Evolutionary conservation across 2,797 vertebrate species (phyloP).

Genomic region (Lepilemur ruficaudatus): DNA sequence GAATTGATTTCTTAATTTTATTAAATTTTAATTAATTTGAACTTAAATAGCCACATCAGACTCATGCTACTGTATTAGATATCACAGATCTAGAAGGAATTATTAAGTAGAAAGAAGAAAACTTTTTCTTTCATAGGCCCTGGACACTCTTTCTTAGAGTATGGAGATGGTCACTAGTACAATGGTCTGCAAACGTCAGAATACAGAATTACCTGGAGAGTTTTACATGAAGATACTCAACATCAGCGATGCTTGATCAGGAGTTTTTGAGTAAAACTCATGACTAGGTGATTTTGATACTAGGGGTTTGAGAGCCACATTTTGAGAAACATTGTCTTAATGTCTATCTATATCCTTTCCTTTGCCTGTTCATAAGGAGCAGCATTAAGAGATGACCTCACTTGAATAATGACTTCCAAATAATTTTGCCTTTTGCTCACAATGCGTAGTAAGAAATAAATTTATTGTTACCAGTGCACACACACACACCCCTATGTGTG

Average conservation of each 20-base stretch:
- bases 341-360: neutral
- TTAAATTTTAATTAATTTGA: slow-evolving; percentile 35
- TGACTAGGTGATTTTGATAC: neutral
- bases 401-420: neutral
- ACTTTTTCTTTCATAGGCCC: neutral
- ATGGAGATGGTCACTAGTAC: neutral
- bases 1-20: slow-evolving; percentile 12
- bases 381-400: neutral
- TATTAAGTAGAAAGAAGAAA: neutral
- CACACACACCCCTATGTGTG: neutral
- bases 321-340: neutral
- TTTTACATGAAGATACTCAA: neutral
- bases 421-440: neutral
- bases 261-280: neutral
- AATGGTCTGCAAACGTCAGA: neutral
- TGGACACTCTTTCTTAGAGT: neutral
- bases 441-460: neutral
- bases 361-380: neutral
- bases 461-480: neutral
- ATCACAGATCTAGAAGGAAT: neutral
- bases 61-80: neutral
- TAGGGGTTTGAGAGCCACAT: neutral
- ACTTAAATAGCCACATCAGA: neutral
- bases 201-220: neutral
- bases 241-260: neutral